phyloP scores from a whole-genome alignment of 2,113 vertebrate genomes.

The Sakesphorus luctuosus region DNA sequence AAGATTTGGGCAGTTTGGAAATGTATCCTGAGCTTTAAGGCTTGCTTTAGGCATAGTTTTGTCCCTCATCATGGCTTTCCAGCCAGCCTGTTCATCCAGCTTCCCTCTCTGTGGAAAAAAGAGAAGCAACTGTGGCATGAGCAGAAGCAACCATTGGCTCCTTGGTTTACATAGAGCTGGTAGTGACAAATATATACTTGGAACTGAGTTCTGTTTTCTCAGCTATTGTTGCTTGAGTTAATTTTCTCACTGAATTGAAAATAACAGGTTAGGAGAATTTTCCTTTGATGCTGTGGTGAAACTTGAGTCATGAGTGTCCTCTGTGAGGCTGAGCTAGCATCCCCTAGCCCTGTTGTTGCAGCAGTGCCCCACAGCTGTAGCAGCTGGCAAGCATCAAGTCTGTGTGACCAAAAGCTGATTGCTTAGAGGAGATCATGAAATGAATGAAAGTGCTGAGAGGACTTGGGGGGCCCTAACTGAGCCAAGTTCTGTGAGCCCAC shows the following conservation, averaged over 20 bases:
- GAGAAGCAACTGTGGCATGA: background rate
- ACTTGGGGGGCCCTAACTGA: background rate
- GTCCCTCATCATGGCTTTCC: background rate
- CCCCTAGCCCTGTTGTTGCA: background rate
- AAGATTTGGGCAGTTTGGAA: background rate
- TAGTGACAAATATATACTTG: background rate
- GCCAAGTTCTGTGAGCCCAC: background rate
- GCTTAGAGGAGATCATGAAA: background rate
- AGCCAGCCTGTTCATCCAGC: background rate
- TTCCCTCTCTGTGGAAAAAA: background rate
- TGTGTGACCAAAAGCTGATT: background rate
- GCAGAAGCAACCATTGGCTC: background rate
- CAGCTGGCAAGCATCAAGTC: background rate
- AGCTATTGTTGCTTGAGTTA: background rate
- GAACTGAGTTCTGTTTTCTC: background rate
- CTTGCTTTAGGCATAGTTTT: background rate
- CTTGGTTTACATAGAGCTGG: background rate
- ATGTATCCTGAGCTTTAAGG: background rate
- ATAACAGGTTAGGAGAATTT: background rate
- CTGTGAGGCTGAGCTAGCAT: background rate
- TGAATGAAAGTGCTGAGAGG: background rate
- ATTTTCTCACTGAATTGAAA: background rate
- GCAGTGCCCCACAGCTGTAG: background rate
- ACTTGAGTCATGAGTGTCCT: background rate
- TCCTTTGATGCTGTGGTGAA: background rate